Percentiles rank a stretch among this genome's conserved stretches.
Evolutionary conservation across 2,113 vertebrate species (phyloP).

Genomic region (Isurus oxyrinchus): DNA sequence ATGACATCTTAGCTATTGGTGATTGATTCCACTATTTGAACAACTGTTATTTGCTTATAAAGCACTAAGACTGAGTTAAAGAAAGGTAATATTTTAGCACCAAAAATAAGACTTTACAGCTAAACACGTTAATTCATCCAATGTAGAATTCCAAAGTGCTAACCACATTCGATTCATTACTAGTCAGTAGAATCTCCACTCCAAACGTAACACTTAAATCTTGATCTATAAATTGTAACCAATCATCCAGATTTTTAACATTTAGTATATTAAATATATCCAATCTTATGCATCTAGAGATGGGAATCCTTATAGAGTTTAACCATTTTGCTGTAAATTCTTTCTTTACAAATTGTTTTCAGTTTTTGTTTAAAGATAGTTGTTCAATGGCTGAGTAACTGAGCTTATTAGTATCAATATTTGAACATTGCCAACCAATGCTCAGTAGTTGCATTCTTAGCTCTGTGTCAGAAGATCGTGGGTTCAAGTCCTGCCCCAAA

Average conservation of each 20-base stretch:
- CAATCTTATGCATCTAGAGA: neutral
- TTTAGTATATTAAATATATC: neutral
- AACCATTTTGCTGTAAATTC: too few relatives aligned
- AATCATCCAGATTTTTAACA: neutral
- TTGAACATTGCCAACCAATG: too few relatives aligned
- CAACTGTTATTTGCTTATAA: neutral
- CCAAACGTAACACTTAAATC: neutral
- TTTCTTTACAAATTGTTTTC: neutral
- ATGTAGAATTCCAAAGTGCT: neutral
- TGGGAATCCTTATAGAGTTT: neutral
- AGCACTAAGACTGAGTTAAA: neutral
- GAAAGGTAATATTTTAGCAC: neutral
- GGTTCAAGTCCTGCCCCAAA: neutral
- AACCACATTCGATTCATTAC: neutral
- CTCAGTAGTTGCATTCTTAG: too few relatives aligned
- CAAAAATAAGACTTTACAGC: neutral
- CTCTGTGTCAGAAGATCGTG: neutral
- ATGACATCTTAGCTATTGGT: neutral
- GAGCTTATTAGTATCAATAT: neutral
- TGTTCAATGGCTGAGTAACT: neutral
- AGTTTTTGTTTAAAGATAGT: neutral
- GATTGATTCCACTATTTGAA: neutral
- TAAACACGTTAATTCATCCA: neutral
- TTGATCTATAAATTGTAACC: neutral
- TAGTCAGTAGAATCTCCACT: neutral